A percentile compares a stretch with the other conserved stretches of the same genome.
These are phyloP conservation scores for Syngnathus acus DNA, from an alignment of 2,797 vertebrate genomes.

Conservation along the genomic window DNA sequence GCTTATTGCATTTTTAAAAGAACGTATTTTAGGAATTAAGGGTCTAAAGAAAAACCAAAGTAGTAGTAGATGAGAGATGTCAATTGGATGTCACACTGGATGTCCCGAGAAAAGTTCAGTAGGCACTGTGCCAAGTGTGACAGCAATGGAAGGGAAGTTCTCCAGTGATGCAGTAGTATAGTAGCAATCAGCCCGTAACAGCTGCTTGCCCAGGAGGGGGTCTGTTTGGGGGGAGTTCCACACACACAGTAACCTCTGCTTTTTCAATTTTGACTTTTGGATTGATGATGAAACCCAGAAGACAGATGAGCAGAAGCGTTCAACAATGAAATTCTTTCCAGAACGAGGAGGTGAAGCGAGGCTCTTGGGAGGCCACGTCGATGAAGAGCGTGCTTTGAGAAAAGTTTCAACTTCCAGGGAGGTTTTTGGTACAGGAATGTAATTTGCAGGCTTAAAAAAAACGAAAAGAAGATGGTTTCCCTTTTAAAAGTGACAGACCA, in stretches of 20 bases:
- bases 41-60: neutral
- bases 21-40: neutral
- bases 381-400: neutral
- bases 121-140: constrained; percentile 1
- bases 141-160: constrained; percentile 1
- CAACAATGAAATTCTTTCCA: constrained; percentile 3
- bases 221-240: neutral
- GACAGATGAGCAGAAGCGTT: constrained; percentile 1
- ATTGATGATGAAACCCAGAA: neutral
- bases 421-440: neutral
- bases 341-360: neutral
- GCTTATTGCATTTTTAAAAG: neutral
- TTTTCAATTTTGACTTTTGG: neutral
- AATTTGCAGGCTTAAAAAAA: neutral
- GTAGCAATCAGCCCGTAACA: constrained; percentile 1
- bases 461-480: neutral
- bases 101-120: neutral
- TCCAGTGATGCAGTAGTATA: neutral
- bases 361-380: neutral
- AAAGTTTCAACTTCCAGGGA: neutral
- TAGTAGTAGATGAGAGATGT: neutral
- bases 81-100: neutral
- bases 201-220: neutral
- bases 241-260: constrained; percentile 1
- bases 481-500: neutral